phyloP scores from a whole-genome alignment of 2,888 invertebrate genomes.

The Cantharis rustica region DNA sequence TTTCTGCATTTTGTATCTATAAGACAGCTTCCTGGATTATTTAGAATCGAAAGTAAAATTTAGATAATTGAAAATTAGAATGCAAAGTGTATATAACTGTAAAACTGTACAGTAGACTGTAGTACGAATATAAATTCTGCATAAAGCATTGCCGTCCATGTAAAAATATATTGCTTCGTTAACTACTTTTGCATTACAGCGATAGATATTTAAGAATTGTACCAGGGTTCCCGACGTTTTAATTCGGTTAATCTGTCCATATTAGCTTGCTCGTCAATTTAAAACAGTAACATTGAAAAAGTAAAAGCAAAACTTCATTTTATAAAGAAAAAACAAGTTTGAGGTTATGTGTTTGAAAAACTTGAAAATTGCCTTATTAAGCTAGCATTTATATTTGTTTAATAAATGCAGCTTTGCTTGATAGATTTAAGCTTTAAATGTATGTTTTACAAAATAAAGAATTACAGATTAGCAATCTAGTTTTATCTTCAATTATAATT shows the following conservation, averaged over 20 bases:
- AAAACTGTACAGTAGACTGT: background rate
- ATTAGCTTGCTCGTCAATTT: background rate
- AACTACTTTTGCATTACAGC: background rate
- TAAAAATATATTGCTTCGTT: background rate
- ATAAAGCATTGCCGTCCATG: background rate
- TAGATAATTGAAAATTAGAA: background rate
- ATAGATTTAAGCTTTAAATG: background rate
- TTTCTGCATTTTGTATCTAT: background rate
- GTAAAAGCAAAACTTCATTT: background rate
- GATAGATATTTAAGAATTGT: background rate
- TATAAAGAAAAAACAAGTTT: background rate
- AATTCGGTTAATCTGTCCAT: background rate
- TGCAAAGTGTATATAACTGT: background rate
- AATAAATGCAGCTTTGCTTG: background rate
- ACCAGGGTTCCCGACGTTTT: background rate
- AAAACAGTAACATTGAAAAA: background rate
- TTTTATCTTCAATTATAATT: background rate
- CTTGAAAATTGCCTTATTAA: background rate
- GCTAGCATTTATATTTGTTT: background rate
- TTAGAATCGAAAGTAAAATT: background rate
- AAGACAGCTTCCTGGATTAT: background rate
- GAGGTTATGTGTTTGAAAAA: conserved; percentile 1
- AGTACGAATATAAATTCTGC: background rate
- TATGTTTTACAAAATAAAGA: background rate
- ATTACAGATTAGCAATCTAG: background rate